Conservation (phyloP, 2,113 vertebrate species). For the Coregonus clupeaformis region DNA sequence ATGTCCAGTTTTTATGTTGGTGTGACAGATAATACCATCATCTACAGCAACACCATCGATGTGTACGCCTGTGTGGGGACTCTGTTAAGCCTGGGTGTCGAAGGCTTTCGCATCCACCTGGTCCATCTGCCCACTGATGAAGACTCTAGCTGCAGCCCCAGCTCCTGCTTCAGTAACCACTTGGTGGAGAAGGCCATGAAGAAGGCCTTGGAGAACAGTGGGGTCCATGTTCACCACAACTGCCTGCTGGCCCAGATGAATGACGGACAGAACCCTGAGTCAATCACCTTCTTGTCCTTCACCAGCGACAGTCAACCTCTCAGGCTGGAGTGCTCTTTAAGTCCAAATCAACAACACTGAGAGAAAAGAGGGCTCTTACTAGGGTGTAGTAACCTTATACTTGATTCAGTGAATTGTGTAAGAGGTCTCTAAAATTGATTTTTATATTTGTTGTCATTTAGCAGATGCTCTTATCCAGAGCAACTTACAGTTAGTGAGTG, state of each 20-base stretch:
- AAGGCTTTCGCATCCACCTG: constrained; percentile 75
- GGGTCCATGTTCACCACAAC: constrained; percentile 67
- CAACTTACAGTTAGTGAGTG: no score
- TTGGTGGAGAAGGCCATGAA: constrained; percentile 59
- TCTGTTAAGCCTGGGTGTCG: constrained; percentile 78
- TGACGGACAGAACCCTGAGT: constrained; percentile 55
- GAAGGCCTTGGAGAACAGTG: constrained; percentile 48
- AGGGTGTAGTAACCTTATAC: neutral
- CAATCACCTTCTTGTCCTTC: constrained; percentile 77
- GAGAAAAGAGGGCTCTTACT: neutral
- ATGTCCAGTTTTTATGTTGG: constrained; percentile 15
- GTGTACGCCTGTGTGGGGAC: constrained; percentile 76
- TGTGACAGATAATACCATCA: constrained; percentile 78
- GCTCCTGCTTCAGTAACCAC: constrained; percentile 68
- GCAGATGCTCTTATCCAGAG: no score
- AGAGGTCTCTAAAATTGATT: no score
- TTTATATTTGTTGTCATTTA: no score
- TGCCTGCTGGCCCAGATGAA: constrained; percentile 80
- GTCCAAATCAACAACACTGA: constrained; percentile 49
- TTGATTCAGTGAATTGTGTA: neutral
- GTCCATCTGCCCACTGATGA: constrained; percentile 66
- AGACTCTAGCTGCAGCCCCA: neutral
- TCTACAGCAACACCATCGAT: constrained; percentile 86
- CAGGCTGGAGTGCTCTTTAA: constrained; percentile 79
- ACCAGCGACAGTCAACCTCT: constrained; percentile 64